These are phyloP conservation scores for Boloria euphrosyne DNA, from an alignment of 2,888 invertebrate species.

Conservation along the genomic window DNA sequence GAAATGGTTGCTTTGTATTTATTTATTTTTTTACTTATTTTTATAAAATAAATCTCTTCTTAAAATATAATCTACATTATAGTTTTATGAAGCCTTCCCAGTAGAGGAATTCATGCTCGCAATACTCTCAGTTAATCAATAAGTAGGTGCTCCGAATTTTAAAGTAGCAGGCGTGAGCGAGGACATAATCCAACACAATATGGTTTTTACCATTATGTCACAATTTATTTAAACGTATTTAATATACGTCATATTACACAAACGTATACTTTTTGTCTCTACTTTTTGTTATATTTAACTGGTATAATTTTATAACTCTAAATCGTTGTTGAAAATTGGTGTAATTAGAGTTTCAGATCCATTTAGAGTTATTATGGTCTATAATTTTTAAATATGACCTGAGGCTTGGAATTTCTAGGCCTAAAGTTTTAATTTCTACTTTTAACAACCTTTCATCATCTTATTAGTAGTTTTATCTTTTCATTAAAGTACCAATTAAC, in stretches of 20 bases:
- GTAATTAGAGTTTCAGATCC: slow-evolving; percentile 37
- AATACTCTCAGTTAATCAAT: slow-evolving; percentile 5
- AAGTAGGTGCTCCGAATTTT: neutral
- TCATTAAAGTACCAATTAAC: slow-evolving; percentile 37
- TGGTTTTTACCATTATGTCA: neutral
- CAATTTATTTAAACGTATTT: neutral
- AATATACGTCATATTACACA: neutral
- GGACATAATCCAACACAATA: neutral
- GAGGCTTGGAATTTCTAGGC: slow-evolving; percentile 36
- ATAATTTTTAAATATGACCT: slow-evolving; percentile 36
- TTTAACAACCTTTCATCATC: slow-evolving; percentile 21
- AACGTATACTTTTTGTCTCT: too few species aligned
- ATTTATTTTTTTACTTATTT: neutral
- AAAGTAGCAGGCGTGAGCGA: neutral
- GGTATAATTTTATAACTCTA: neutral
- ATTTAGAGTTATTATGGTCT: slow-evolving; percentile 24
- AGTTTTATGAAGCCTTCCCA: too few species aligned
- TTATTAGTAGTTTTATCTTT: slow-evolving; percentile 27
- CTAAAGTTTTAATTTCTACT: slow-evolving; percentile 25
- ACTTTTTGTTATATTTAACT: neutral
- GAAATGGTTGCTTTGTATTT: too few species aligned
- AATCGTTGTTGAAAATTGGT: slow-evolving; percentile 5
- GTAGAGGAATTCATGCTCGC: neutral
- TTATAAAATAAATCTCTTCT: neutral
- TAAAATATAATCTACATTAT: too few species aligned